Evolutionary conservation across 2,797 vertebrate species (phyloP).

Genomic region (Cyprinella venusta): DNA sequence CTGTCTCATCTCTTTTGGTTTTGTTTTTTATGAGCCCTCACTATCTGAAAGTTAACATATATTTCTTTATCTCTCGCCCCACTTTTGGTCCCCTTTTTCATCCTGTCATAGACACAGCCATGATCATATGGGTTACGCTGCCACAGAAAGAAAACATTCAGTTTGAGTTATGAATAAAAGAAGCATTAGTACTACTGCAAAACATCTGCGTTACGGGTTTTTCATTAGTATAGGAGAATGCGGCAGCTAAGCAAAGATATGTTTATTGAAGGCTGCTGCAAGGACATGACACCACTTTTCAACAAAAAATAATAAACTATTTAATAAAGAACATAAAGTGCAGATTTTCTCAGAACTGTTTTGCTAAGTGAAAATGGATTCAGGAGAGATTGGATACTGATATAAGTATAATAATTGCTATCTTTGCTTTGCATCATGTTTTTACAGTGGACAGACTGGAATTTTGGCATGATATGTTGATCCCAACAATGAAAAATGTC

Average conservation of each 20-base stretch:
- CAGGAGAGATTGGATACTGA: neutral
- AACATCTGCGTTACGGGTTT: neutral
- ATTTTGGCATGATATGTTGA: neutral
- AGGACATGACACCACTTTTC: neutral
- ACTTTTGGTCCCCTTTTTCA: slow-evolving; percentile 63
- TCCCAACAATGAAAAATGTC: neutral
- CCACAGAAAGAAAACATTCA: slow-evolving; percentile 40
- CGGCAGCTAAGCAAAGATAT: neutral
- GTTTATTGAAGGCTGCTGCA: neutral
- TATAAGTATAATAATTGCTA: neutral
- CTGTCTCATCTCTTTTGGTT: slow-evolving; percentile 46
- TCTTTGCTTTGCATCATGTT: neutral
- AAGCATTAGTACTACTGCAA: neutral
- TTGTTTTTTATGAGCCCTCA: slow-evolving; percentile 51
- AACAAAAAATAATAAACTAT: neutral
- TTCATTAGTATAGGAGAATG: neutral
- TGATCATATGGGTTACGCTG: slow-evolving; percentile 74
- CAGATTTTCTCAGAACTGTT: neutral
- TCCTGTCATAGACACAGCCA: slow-evolving; percentile 62
- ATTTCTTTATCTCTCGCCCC: slow-evolving; percentile 63
- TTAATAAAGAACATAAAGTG: neutral
- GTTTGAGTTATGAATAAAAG: neutral
- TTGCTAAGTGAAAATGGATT: neutral
- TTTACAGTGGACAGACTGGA: neutral
- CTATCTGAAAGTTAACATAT: slow-evolving; percentile 73